Percentiles rank a stretch among this genome's conserved stretches.
phyloP scores from a whole-genome alignment of 2,888 invertebrate genomes.

The Thymelicus acteon region DNA sequence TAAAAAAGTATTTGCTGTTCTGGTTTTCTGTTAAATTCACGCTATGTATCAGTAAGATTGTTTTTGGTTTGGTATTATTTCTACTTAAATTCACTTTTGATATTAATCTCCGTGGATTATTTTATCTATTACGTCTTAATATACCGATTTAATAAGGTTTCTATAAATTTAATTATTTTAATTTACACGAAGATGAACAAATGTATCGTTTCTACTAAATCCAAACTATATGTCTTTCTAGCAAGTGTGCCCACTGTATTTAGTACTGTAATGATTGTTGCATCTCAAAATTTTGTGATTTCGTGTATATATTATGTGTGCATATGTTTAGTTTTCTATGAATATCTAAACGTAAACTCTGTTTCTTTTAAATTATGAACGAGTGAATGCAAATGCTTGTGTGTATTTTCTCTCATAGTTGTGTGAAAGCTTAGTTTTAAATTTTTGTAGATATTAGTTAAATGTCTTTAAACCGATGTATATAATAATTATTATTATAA shows the following conservation, averaged over 20 bases:
- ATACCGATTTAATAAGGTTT: too few species aligned
- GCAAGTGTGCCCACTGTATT: slow-evolving; percentile 13
- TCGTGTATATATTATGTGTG: slow-evolving; percentile 5
- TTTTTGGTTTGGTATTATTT: too few species aligned
- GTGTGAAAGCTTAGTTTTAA: slow-evolving; percentile 16
- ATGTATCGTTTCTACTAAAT: neutral
- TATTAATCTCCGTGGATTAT: too few species aligned
- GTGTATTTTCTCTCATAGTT: slow-evolving; percentile 18
- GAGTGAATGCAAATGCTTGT: slow-evolving; percentile 21
- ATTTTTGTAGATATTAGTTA: slow-evolving; percentile 17
- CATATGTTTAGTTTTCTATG: neutral
- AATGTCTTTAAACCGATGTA: neutral
- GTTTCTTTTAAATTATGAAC: neutral
- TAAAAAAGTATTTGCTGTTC: too few species aligned
- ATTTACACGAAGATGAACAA: neutral
- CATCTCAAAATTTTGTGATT: slow-evolving; percentile 19
- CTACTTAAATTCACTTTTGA: too few species aligned
- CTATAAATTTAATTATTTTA: too few species aligned
- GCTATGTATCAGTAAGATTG: too few species aligned
- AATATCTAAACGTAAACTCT: neutral
- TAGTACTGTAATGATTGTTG: slow-evolving; percentile 15
- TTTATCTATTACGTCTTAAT: too few species aligned
- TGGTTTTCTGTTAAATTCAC: too few species aligned
- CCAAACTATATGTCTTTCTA: slow-evolving; percentile 1
- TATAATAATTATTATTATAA: neutral